Conservation (phyloP, 2,113 vertebrate genomes). For the Scomber scombrus region DNA sequence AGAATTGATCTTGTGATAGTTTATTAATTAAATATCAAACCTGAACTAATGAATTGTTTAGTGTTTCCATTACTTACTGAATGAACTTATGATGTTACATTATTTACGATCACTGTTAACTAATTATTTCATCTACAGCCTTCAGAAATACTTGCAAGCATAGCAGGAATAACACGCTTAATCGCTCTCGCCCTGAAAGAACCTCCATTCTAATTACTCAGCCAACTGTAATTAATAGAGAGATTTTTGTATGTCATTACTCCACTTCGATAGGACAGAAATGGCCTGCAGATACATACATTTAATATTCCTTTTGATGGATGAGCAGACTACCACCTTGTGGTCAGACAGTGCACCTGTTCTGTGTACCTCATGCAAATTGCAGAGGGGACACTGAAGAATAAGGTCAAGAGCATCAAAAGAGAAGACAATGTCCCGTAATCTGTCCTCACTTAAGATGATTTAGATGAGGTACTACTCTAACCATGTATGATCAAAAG, state of each 20-base stretch:
- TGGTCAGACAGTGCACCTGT: constrained; percentile 38
- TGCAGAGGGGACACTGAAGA: neutral
- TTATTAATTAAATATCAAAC: constrained; percentile 47
- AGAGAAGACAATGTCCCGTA: neutral
- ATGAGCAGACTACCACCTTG: constrained; percentile 43
- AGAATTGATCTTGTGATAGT: constrained; percentile 28
- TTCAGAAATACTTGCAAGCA: neutral
- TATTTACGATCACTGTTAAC: neutral
- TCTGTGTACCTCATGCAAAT: neutral
- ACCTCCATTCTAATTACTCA: neutral
- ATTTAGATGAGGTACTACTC: neutral
- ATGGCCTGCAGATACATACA: neutral
- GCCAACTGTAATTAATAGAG: neutral
- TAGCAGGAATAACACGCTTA: neutral
- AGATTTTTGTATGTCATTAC: neutral
- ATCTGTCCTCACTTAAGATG: neutral
- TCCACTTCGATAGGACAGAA: neutral
- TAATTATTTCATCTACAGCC: constrained; percentile 1
- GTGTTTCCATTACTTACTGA: constrained; percentile 21
- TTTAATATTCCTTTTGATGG: neutral
- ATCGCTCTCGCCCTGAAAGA: neutral
- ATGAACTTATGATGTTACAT: neutral
- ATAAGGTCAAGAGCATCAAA: neutral
- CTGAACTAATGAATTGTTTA: constrained; percentile 13
- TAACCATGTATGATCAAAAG: neutral